A percentile compares a stretch with the other conserved stretches of the same genome.
Conservation (phyloP, 2,888 invertebrate species). For the Choreutis nemorana region DNA sequence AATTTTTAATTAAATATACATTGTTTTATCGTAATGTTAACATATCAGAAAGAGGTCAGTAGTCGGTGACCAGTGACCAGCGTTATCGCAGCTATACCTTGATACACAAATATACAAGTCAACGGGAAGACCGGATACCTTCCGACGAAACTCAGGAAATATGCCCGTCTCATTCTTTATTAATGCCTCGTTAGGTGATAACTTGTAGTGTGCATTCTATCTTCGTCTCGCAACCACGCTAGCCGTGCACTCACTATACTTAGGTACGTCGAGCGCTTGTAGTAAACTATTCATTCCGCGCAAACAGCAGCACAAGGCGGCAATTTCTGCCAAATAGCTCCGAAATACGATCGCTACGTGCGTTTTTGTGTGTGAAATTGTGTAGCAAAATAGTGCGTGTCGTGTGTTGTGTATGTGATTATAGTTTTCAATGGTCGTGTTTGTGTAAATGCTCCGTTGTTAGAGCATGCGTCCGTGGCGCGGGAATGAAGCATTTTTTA, state of each 20-base stretch:
- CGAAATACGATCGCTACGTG: slow-evolving; percentile 31
- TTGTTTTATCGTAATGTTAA: slow-evolving; percentile 12
- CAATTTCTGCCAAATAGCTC: slow-evolving; percentile 48
- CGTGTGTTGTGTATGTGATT: slow-evolving; percentile 16
- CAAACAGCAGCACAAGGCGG: slow-evolving; percentile 16
- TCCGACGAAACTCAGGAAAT: slow-evolving; percentile 20
- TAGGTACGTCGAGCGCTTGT: slow-evolving; percentile 24
- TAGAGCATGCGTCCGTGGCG: slow-evolving; percentile 30
- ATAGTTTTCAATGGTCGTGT: too few species aligned
- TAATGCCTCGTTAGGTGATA: slow-evolving; percentile 13
- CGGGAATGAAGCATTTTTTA: slow-evolving; percentile 34
- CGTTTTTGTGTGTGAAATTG: slow-evolving; percentile 29
- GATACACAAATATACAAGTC: slow-evolving; percentile 28
- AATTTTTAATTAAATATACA: neutral
- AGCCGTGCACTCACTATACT: slow-evolving; percentile 13
- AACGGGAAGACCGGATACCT: slow-evolving; percentile 56
- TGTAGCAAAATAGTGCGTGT: slow-evolving; percentile 20
- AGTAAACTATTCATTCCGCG: slow-evolving; percentile 37
- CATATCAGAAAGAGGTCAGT: slow-evolving; percentile 34
- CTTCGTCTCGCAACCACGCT: slow-evolving; percentile 20
- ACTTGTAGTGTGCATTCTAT: slow-evolving; percentile 21
- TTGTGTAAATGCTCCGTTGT: too few species aligned
- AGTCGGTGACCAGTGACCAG: slow-evolving; percentile 29
- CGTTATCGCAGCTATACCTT: slow-evolving; percentile 32
- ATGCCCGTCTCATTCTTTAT: slow-evolving; percentile 25